Percentiles rank a stretch among this genome's conserved stretches.
Evolutionary conservation across 2,797 vertebrate species (phyloP).

Genomic region (Epinephelus malabaricus): DNA sequence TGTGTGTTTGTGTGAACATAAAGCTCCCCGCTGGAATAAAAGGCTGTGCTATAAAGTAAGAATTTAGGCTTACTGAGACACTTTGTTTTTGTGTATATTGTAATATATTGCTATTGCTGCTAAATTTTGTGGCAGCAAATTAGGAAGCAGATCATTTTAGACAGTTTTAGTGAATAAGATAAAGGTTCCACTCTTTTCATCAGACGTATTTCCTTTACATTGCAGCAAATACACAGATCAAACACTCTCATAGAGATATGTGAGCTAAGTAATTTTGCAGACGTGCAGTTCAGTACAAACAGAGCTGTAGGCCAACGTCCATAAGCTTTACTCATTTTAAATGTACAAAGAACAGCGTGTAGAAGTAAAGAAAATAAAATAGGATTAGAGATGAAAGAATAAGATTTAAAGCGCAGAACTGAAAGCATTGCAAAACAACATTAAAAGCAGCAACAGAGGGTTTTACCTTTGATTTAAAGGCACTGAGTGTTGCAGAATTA

Average conservation of each 20-base stretch:
- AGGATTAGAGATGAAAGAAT: background rate
- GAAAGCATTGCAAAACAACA: background rate
- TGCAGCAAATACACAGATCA: background rate
- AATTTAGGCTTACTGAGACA: background rate
- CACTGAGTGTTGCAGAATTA: background rate
- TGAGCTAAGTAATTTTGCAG: too few species aligned
- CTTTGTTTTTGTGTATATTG: background rate
- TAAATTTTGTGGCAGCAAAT: background rate
- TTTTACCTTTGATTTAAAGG: background rate
- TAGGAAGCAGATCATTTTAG: background rate
- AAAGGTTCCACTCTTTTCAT: background rate
- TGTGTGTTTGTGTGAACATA: conserved; percentile 9
- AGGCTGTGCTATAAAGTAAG: conserved; percentile 12
- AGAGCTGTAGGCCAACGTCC: background rate
- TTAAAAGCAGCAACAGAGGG: background rate
- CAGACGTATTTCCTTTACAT: background rate
- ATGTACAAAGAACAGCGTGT: background rate
- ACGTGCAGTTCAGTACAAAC: background rate
- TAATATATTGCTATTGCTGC: background rate
- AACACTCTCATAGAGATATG: background rate
- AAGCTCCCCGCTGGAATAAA: conserved; percentile 16
- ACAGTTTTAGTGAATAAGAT: background rate
- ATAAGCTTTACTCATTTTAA: background rate
- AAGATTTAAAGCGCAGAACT: background rate
- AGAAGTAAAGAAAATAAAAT: background rate